Evolutionary conservation across 1,140 invertebrate genomes (phyloP).

Genomic region (Ridgeia piscesae): DNA sequence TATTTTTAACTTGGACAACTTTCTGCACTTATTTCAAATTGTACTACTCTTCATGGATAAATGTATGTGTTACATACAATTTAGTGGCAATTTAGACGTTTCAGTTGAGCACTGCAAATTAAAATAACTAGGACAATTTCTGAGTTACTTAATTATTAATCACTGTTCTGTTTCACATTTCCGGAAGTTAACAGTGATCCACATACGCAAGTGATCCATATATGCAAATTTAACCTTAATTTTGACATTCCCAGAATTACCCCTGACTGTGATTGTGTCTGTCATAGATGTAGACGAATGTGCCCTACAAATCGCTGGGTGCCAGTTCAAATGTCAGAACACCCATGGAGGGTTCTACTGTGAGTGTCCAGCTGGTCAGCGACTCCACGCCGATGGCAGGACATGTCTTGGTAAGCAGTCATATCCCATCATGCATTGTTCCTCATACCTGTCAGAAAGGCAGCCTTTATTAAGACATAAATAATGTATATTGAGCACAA

Average conservation of each 20-base stretch:
- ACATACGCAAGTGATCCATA: background rate
- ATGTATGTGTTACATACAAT: background rate
- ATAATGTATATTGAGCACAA: background rate
- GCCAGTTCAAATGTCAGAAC: conserved; percentile 51
- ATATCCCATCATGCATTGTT: conserved; percentile 15
- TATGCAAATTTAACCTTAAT: background rate
- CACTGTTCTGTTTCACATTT: background rate
- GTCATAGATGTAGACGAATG: conserved; percentile 50
- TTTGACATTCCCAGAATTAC: background rate
- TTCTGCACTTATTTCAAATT: background rate
- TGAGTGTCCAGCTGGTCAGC: conserved; percentile 47
- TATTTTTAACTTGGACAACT: background rate
- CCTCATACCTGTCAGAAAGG: background rate
- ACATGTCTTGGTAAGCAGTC: conserved; percentile 47
- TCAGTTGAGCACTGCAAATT: conserved; percentile 3
- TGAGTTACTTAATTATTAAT: background rate
- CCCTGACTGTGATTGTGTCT: background rate
- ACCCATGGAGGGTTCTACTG: conserved; percentile 50
- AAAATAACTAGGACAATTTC: background rate
- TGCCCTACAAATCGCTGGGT: conserved; percentile 47
- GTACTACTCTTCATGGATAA: background rate
- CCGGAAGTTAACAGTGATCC: background rate
- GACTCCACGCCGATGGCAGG: conserved; percentile 47
- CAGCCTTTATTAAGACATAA: background rate
- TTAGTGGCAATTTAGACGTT: background rate